Base-by-base conservation (phyloP, 2,888 invertebrate genomes). In the Phaedon cochleariae region DNA sequence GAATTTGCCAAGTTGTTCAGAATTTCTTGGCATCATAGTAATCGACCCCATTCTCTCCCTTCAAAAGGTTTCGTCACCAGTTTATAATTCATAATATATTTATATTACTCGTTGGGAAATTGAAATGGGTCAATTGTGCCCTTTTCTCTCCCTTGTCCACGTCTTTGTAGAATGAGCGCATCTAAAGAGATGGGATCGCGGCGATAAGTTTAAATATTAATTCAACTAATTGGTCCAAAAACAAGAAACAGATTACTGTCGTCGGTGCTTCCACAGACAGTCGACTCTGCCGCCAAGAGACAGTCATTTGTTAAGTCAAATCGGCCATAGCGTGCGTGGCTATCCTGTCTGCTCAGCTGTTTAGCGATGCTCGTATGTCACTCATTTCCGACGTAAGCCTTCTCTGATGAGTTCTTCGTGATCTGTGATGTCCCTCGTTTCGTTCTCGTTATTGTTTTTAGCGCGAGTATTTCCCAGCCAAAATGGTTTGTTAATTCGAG, bases 321-420 rank as follows among this genome's bases (percentile, higher is more conserved):
- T 84, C 83, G 83, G 83, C 82, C 83, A 82, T 83, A 79, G 81
- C 82, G 79, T 81, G 81, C 79, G 79, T 80, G 80, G 81, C 79
- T 79, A 80, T 81, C 79, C 81, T 79, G 79, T 82, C 81, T 81
- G 83, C 80, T 84, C 84, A 83, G 83, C 84, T 83, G 84, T 83
- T 84, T 83, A 84, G 83, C 80, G 81, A 81, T 79, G 80, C 83
- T 83, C 83, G 82, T 83, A 83, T 84, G 83, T 84, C 83, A 83
- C 81, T 84, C 84, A 83, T 83, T 84, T 84, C 83, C 83, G 83
- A 83, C 83, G 77, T 76, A 74, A 73, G 74, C 77, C 76, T 73
- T 73, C 75, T 79, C 73, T n/a, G n/a, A n/a, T n/a, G n/a, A n/a
- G n/a, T n/a, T n/a, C n/a, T n/a, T n/a, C n/a, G n/a, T n/a, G n/a